Conservation (phyloP, 1,140 invertebrate genomes). For the Paracyclopina nana region DNA sequence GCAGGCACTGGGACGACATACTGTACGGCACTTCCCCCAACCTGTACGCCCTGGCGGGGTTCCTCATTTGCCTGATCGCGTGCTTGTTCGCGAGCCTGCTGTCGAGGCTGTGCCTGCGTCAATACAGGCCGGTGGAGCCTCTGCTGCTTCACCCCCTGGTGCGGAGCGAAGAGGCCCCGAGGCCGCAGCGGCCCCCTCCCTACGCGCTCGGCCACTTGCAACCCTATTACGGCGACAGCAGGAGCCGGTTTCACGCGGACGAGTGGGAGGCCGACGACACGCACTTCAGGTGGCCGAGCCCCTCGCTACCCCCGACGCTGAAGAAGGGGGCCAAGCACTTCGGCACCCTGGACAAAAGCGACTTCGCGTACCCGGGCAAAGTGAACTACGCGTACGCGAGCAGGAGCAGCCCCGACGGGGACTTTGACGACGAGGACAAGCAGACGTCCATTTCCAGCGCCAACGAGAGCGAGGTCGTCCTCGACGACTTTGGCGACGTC, state of each 20-base stretch:
- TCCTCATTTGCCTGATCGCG: neutral
- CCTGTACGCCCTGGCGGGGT: neutral
- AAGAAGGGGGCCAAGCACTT: neutral
- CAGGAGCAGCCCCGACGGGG: no score
- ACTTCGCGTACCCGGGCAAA: no score
- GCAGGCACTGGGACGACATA: neutral
- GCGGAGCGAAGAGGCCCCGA: neutral
- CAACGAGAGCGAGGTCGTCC: no score
- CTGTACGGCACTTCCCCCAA: neutral
- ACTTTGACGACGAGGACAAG: neutral
- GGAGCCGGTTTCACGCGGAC: neutral
- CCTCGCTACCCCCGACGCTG: neutral
- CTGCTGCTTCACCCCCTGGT: neutral
- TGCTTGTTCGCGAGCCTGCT: neutral
- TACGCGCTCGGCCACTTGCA: neutral
- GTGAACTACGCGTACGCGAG: no score
- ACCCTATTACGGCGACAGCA: neutral
- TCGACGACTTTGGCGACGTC: conserved; percentile 1
- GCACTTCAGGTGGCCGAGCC: neutral
- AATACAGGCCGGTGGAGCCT: neutral
- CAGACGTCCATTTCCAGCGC: neutral
- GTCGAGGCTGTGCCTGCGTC: neutral
- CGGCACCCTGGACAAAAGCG: no score
- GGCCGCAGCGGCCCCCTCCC: neutral
- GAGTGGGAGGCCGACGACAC: neutral